Percentiles rank a stretch among this genome's conserved stretches.
Conservation (phyloP, 2,797 vertebrate genomes). For the Crenichthys baileyi region DNA sequence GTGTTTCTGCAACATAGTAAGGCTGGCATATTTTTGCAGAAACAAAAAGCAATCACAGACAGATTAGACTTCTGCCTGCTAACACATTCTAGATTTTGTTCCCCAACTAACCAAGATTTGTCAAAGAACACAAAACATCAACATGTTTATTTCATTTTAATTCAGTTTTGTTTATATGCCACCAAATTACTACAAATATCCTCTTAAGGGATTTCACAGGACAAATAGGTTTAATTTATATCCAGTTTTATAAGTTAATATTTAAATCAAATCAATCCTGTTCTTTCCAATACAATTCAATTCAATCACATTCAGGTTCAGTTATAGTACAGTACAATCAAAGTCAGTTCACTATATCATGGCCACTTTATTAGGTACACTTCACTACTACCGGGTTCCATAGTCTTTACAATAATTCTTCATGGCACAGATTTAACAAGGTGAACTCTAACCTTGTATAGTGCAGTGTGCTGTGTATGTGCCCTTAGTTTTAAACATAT, state of each 20-base stretch:
- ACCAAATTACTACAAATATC: neutral
- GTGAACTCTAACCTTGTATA: conserved; percentile 19
- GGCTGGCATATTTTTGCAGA: too few relatives aligned
- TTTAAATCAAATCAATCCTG: neutral
- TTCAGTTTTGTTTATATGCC: neutral
- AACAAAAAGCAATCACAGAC: neutral
- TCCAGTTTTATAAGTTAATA: too few relatives aligned
- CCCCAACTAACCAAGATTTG: neutral
- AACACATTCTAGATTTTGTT: too few relatives aligned
- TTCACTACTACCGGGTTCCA: neutral
- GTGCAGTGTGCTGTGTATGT: conserved; percentile 26
- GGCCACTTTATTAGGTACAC: neutral
- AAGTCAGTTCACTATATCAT: neutral
- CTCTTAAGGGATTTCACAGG: neutral
- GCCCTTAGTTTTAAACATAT: conserved; percentile 51
- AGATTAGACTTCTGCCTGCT: neutral
- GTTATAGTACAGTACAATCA: neutral
- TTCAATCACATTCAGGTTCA: neutral
- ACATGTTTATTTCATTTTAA: neutral
- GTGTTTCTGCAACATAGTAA: too few relatives aligned
- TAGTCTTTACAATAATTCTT: neutral
- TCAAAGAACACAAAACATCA: neutral
- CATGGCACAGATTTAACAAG: too few relatives aligned
- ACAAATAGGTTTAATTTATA: neutral
- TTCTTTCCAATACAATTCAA: neutral